Base-by-base conservation (phyloP, 2,888 invertebrate species). In the Brachylomia viminalis region DNA sequence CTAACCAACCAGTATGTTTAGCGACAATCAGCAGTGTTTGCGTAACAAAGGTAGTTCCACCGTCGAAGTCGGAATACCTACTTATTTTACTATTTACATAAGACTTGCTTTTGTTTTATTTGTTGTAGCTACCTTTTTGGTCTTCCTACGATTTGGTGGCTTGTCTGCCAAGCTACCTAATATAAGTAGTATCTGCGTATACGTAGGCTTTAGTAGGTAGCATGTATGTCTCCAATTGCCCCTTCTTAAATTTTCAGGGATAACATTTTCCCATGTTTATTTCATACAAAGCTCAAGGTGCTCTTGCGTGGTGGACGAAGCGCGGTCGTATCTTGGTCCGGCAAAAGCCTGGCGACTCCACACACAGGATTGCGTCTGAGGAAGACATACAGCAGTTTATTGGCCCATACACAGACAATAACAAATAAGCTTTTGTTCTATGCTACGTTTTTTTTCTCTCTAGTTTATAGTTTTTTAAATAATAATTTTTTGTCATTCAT, bases 1-100 rank as follows among this genome's bases (percentile, higher is more conserved):
- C 84, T 84, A 75, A 70, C 81, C 71, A 84, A 62, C 80, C 80
- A 74, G 79, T 74, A 75, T 83, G 84, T 83, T 84, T 83, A 83
- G 81, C 72, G 72, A 72, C 84, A 83, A 83, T 83, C 82, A 83
- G 81, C 59, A 49, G 6, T 75, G 81, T 84, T 83, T 83, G 62
- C 27, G 11, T 54, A 49, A 72, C 70, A 33, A 56, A 66, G 80
- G 72, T 72, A 54, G 69, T 66, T 75, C 38, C 13, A 47, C 56
- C 27, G 23, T 33, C 59, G 68, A 64, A 64, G 67, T 79, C 52
- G 67, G 59, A 59, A 71, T 42, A 52, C 30, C 20, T 67, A 54
- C 61, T 79, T 78, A 67, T 67, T 74, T 67, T 59, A 68, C 81
- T 72, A 58, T 75, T 67, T 81, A 75, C 67, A 58, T 70, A n/a